Conservation (phyloP, 2,888 invertebrate species). For the Callyntrura guangdongensis region DNA sequence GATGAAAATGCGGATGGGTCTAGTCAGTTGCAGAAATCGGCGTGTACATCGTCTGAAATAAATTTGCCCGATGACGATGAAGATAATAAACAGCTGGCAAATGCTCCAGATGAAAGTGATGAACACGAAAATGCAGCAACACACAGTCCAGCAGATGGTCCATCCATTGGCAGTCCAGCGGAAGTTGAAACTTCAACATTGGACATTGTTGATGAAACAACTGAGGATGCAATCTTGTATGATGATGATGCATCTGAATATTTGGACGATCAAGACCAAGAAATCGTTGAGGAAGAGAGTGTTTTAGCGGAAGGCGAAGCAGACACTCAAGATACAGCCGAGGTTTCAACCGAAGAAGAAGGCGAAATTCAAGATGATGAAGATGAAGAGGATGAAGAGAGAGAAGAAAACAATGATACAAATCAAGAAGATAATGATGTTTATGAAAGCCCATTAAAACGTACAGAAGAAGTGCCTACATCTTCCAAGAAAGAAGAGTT, state of each 20-base stretch:
- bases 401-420: slow-evolving; percentile 5
- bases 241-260: slow-evolving; percentile 2
- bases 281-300: background rate
- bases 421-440: slow-evolving; percentile 38
- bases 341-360: slow-evolving; percentile 72
- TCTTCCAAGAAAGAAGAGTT: slow-evolving; percentile 19
- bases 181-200: background rate
- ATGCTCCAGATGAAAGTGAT: background rate
- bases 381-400: slow-evolving; percentile 3
- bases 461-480: slow-evolving; percentile 11
- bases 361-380: slow-evolving; percentile 58
- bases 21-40: background rate
- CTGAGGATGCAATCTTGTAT: slow-evolving; percentile 52
- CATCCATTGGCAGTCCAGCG: background rate
- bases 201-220: slow-evolving; percentile 57
- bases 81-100: background rate
- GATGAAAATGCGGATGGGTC: background rate
- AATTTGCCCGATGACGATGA: slow-evolving; percentile 19
- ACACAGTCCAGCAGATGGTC: background rate
- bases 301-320: slow-evolving; percentile 23
- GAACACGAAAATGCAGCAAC: background rate
- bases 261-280: background rate
- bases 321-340: slow-evolving; percentile 72
- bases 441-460: slow-evolving; percentile 73
- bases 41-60: slow-evolving; percentile 1